A percentile compares a stretch with the other conserved stretches of the same genome.
These are phyloP conservation scores for Capitulum mitella DNA, from an alignment of 2,888 invertebrate species.

Conservation along the genomic window DNA sequence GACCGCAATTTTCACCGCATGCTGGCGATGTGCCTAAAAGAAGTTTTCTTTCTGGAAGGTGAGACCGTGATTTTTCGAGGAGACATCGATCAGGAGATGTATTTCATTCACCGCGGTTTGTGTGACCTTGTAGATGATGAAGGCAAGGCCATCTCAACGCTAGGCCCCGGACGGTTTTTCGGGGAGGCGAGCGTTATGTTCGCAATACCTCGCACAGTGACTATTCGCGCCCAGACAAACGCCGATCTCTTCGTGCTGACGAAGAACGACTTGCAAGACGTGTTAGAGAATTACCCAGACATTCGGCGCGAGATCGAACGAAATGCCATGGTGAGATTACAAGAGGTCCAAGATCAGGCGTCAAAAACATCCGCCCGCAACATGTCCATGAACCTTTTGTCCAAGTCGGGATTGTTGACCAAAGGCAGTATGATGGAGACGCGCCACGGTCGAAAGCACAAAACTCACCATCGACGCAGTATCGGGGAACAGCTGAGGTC, in stretches of 20 bases:
- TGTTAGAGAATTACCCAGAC: neutral
- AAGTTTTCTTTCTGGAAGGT: neutral
- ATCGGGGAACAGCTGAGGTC: neutral
- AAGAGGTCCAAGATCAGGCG: neutral
- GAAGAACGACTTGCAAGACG: neutral
- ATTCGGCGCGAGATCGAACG: neutral
- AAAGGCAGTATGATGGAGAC: neutral
- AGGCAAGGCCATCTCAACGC: neutral
- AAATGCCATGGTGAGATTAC: neutral
- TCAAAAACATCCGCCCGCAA: too few relatives aligned
- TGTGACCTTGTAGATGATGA: neutral
- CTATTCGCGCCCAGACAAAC: neutral
- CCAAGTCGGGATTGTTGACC: neutral
- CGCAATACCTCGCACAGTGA: neutral
- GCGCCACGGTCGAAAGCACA: neutral
- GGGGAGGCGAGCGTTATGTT: constrained; percentile 8
- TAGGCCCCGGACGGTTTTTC: neutral
- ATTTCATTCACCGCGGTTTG: neutral
- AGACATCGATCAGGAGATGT: constrained; percentile 4
- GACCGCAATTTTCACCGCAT: constrained; percentile 1
- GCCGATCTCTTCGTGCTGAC: constrained; percentile 3
- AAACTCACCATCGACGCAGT: neutral
- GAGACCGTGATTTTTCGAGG: neutral
- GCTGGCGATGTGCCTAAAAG: constrained; percentile 7
- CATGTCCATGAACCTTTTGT: too few relatives aligned